These are phyloP conservation scores for Eledona agricola DNA, from an alignment of 2,888 invertebrate genomes.

Conservation along the genomic window DNA sequence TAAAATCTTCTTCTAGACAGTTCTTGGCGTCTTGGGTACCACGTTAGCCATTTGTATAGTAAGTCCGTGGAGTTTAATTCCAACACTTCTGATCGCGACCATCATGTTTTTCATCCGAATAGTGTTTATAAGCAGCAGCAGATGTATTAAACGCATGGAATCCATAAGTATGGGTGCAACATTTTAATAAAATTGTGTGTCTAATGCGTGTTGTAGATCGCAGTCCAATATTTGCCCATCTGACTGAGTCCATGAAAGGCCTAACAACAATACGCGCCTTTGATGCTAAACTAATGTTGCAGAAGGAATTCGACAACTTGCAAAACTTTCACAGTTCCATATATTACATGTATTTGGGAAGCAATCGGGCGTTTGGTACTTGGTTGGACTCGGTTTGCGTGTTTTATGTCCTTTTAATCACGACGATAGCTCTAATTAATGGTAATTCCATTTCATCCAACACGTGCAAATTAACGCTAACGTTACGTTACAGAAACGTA, in stretches of 20 bases:
- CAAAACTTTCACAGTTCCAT: constrained; percentile 77
- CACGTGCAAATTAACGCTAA: not conserved
- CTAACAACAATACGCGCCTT: constrained; percentile 80
- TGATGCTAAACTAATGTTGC: constrained; percentile 70
- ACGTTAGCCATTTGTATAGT: constrained; percentile 26
- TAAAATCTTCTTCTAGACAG: not conserved
- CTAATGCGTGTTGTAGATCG: constrained; percentile 7
- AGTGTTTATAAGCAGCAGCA: constrained; percentile 23
- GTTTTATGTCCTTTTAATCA: constrained; percentile 2
- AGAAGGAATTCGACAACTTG: constrained; percentile 70
- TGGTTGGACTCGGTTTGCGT: constrained; percentile 67
- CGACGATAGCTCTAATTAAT: constrained; percentile 5
- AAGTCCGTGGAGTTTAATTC: constrained; percentile 33
- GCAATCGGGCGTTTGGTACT: constrained; percentile 76
- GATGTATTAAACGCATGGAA: constrained; percentile 30
- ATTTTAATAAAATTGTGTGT: not conserved
- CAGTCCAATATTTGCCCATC: constrained; percentile 18
- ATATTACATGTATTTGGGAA: constrained; percentile 73
- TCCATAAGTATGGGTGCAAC: constrained; percentile 18
- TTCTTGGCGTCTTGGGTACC: constrained; percentile 11
- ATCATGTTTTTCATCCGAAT: constrained; percentile 32
- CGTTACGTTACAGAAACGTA: constrained; percentile 7
- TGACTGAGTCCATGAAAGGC: constrained; percentile 77
- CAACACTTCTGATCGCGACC: constrained; percentile 16
- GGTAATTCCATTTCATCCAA: constrained; percentile 1